Evolutionary conservation across 2,113 vertebrate genomes (phyloP), one percentile per base, ranked within the genome.

Genomic region (Addax nasomaculatus): DNA sequence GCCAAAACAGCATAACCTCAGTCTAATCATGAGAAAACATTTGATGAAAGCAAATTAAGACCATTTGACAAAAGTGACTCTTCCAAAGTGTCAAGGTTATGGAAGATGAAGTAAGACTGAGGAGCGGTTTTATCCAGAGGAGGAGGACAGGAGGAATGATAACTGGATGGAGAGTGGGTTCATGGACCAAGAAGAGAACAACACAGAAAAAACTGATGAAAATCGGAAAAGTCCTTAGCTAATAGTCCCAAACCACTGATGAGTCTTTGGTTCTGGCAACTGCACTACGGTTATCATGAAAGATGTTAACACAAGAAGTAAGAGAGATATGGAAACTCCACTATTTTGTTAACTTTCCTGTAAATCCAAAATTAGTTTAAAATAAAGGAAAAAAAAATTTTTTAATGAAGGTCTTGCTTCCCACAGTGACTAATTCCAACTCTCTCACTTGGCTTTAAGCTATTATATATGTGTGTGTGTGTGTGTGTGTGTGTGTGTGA

Each of bases 341-440:
- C 62, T 76, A n/a, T n/a, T 43, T 87, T 73, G 2, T 58, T 58
- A 88, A 88, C 36, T 85, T 87, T 62, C 55, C 30, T 47, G 10
- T 83, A 60, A 87, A 92, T 51, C 49, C 83, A 89, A 93, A 93
- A 70, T 29, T 43, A 55, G 21, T 53, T 81, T n/a, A 94, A 86
- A 94, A 96, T 49, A 89, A 85, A 93, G 33, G 6, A 4, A 43
- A 89, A 76, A 43, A 76, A 76, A 76, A 3, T 2, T 30, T 29
- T 62, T 93, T 15, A 73, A 49, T 79, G 64, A 93, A 19, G 78
- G 27, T 29, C 81, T 91, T 80, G n/a, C 25, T 58, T 81, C 58
- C n/a, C n/a, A 95, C 14, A 87, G 29, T 49, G 23, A 89, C 47
- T 58, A 78, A 3, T 19, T 85, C 51, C 55, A 60, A 47, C 7